Base-by-base conservation (phyloP, 2,113 vertebrate species). In the Ochotona princeps region DNA sequence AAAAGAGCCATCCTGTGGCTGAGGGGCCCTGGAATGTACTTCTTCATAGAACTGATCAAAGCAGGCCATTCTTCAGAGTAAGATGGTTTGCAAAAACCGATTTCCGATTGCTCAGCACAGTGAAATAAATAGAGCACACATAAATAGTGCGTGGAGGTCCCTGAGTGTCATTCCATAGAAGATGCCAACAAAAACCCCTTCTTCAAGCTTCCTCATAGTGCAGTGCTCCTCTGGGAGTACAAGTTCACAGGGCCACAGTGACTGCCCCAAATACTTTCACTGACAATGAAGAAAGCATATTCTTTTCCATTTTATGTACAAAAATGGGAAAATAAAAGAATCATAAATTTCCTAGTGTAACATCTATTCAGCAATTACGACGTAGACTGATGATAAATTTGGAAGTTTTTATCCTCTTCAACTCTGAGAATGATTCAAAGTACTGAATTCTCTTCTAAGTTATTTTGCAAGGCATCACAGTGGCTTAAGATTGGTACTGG, bases 21-120 rank as follows among this genome's bases (percentile, higher is more conserved):
- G 94, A 93, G 30, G 90, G 96, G 67, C 93, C 91, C 90, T 60
- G 88, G 79, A 80, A 94, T 92, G 92, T 49, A 91, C 88, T 76
- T 65, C 94, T 61, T 80, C 81, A 70, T 79, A 49, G 25, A 89
- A 85, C 0, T 0, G 13, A 67, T 63, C 51, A 93, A 94, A 92
- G 79, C 11, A 0, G 90, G 84, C 96, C 95, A 96, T 90, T 95
- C 97, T 96, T 95, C 75, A 93, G 0, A 79, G 21, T 78, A 51
- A 83, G 63, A 88, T 82, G 1, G 25, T 2, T 54, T 12, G 89
- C 80, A 35, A 30, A 93, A 81, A 92, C 86, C 32, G 54, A 49
- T 0, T 95, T 96, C 94, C 74, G 4, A 85, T 28, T 78, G 87
- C 83, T 95, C 83, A 12, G 91, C 51, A 87, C 88, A 85, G 86